Evolutionary conservation across 2,888 invertebrate genomes (phyloP).

Genomic region (Eupithecia insigniata): DNA sequence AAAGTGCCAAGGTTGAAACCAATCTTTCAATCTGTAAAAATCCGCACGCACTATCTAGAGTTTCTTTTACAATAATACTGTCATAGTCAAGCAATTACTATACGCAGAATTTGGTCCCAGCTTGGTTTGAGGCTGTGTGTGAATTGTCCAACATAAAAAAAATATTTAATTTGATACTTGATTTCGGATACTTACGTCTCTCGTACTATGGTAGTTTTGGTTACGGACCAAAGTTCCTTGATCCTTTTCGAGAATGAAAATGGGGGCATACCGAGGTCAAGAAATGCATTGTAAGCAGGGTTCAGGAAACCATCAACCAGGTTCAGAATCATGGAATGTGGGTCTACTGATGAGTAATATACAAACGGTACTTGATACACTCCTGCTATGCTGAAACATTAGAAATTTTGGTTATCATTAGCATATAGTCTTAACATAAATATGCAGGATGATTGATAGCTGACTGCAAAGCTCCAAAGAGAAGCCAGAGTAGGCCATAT

Average conservation of each 20-base stretch:
- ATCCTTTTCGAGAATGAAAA: slow-evolving; percentile 59
- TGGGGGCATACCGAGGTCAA: slow-evolving; percentile 50
- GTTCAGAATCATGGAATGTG: slow-evolving; percentile 55
- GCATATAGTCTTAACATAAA: background rate
- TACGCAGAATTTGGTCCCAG: no score
- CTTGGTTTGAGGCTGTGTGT: background rate
- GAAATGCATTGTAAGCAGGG: slow-evolving; percentile 57
- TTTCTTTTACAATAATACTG: no score
- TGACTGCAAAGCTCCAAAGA: no score
- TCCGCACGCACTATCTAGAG: no score
- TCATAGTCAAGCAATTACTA: no score
- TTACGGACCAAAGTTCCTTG: slow-evolving; percentile 48
- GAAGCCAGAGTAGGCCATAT: no score
- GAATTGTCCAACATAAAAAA: background rate
- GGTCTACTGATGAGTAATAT: slow-evolving; percentile 59
- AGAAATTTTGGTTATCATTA: background rate
- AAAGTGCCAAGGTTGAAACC: no score
- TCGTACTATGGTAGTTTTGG: slow-evolving; percentile 28
- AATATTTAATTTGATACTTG: background rate
- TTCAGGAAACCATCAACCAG: slow-evolving; percentile 60
- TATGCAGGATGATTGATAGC: no score
- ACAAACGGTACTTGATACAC: slow-evolving; percentile 59
- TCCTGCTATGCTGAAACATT: slow-evolving; percentile 53
- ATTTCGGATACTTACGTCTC: slow-evolving; percentile 44
- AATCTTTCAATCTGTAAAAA: no score